Percentiles rank a stretch among this genome's conserved stretches.
These are phyloP conservation scores for Paguma larvata DNA, from an alignment of 2,797 vertebrate genomes.

Conservation along the genomic window DNA sequence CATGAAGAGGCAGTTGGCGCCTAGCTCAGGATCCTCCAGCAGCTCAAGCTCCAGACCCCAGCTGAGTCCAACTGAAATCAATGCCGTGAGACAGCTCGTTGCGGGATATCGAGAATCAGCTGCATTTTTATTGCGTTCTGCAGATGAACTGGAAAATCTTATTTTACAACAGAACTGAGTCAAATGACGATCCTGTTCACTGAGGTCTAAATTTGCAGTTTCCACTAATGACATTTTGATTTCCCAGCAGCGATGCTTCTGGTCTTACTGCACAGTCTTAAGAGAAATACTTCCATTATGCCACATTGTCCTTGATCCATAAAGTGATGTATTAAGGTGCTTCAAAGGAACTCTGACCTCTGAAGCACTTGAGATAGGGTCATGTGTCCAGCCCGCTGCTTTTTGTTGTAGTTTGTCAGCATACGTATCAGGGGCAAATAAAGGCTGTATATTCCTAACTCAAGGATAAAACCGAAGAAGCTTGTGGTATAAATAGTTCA, in stretches of 20 bases:
- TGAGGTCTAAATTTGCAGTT: conserved; percentile 88
- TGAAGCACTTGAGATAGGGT: conserved; percentile 88
- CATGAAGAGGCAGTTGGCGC: conserved; percentile 93
- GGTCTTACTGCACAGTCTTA: conserved; percentile 87
- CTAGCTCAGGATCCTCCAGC: conserved; percentile 90
- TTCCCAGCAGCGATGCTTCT: conserved; percentile 89
- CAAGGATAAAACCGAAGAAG: conserved; percentile 89
- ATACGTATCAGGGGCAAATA: conserved; percentile 86
- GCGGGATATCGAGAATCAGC: conserved; percentile 93
- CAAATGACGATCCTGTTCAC: conserved; percentile 82
- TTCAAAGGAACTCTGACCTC: conserved; percentile 89
- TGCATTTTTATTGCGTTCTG: conserved; percentile 92
- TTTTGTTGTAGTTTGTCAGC: conserved; percentile 90
- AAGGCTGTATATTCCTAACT: conserved; percentile 89
- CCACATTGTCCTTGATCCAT: conserved; percentile 89
- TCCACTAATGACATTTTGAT: conserved; percentile 91
- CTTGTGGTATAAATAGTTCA: conserved; percentile 86
- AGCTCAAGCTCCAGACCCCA: conserved; percentile 91
- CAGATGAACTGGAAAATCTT: conserved; percentile 94
- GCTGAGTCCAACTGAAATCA: conserved; percentile 92
- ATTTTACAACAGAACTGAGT: conserved; percentile 94
- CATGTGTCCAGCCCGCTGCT: conserved; percentile 89
- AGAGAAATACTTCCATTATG: conserved; percentile 89
- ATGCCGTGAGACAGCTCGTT: conserved; percentile 92
- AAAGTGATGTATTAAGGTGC: conserved; percentile 89